Percentiles rank a stretch among this genome's conserved stretches.
These are phyloP conservation scores for Stenolophus ochropezus DNA, from an alignment of 2,888 invertebrate genomes.

Conservation along the genomic window DNA sequence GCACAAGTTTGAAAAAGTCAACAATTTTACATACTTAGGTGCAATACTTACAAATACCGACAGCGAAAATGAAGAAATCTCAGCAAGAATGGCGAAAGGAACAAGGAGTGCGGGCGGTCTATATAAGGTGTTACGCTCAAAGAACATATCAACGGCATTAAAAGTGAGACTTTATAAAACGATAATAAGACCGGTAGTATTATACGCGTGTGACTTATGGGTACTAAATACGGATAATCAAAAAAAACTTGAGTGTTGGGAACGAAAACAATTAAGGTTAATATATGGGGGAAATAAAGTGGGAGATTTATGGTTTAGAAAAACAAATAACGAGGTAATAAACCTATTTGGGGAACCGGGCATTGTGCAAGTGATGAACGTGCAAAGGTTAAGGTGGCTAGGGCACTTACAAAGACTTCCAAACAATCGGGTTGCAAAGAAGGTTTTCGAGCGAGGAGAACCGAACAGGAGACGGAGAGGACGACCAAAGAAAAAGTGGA, in stretches of 20 bases:
- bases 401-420: not conserved
- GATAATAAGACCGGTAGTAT: not conserved
- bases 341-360: not conserved
- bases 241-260: too few species aligned
- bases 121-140: too few species aligned
- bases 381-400: not conserved
- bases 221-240: too few species aligned
- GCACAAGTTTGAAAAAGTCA: not conserved
- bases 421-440: not conserved
- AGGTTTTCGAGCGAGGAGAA: too few species aligned
- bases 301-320: not conserved
- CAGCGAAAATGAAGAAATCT: not conserved
- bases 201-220: not conserved
- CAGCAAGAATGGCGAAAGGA: too few species aligned
- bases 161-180: not conserved
- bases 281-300: not conserved
- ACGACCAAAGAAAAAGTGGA: too few species aligned
- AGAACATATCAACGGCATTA: too few species aligned
- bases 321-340: not conserved
- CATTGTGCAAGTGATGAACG: not conserved
- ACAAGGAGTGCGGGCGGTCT: too few species aligned
- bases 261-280: too few species aligned
- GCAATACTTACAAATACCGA: not conserved
- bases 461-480: too few species aligned
- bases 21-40: not conserved